Percentiles rank a stretch among this genome's conserved stretches.
phyloP scores from a whole-genome alignment of 23 tunicate species.

The Ascidia mentula region DNA sequence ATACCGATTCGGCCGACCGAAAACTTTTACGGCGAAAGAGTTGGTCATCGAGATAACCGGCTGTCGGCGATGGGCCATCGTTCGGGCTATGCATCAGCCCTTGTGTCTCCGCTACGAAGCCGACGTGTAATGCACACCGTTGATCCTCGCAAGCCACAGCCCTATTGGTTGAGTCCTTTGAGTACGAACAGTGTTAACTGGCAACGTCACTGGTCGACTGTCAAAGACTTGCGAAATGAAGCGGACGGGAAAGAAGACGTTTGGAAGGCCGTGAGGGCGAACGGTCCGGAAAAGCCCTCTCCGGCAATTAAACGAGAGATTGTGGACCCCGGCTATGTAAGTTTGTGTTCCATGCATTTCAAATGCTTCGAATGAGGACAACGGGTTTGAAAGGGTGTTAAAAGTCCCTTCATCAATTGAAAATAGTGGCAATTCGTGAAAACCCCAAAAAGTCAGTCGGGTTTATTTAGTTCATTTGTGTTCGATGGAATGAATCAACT shows the following conservation, averaged over 20 bases:
- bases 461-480: too few species aligned
- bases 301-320: not conserved
- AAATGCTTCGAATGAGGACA: too few species aligned
- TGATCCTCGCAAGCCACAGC: not conserved
- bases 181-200: not conserved
- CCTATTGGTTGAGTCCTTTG: not conserved
- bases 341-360: too few species aligned
- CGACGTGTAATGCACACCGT: constrained; percentile 13
- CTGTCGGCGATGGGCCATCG: not conserved
- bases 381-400: too few species aligned
- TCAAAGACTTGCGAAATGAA: not conserved
- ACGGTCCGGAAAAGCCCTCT: not conserved
- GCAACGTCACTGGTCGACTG: constrained; percentile 13
- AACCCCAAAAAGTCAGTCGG: too few species aligned
- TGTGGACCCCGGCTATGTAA: not conserved
- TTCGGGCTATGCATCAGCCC: constrained; percentile 16
- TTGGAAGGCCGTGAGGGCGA: not conserved
- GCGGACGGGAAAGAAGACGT: not conserved
- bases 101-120: constrained; percentile 32
- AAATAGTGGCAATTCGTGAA: too few species aligned
- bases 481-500: too few species aligned
- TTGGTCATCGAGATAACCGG: not conserved
- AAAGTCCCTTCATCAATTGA: too few species aligned
- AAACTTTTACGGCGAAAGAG: not conserved
- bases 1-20: not conserved